Evolutionary conservation across 2,888 invertebrate genomes (phyloP).

Genomic region (Lasioglossum vierecki): DNA sequence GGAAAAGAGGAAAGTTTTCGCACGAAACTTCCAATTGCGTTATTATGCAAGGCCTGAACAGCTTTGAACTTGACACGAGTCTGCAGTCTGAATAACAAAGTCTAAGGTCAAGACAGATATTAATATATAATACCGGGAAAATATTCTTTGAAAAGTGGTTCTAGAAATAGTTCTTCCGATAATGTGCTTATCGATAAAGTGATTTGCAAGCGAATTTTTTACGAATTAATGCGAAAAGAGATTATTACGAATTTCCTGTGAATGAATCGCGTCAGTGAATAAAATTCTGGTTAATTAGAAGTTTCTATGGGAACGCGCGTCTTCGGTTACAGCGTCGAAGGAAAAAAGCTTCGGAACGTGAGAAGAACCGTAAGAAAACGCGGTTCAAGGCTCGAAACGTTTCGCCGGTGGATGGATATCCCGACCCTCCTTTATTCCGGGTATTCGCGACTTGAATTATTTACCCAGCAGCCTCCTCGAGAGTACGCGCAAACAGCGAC

Average conservation of each 20-base stretch:
- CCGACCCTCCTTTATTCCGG: conserved; percentile 56
- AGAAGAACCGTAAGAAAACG: conserved; percentile 33
- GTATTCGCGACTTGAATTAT: conserved; percentile 68
- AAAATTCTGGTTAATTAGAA: conserved; percentile 6
- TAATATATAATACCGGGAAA: background rate
- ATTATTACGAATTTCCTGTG: background rate
- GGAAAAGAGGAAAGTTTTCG: background rate
- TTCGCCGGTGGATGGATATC: conserved; percentile 45
- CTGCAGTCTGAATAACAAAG: background rate
- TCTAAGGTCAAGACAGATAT: background rate
- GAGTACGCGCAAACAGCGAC: conserved; percentile 56
- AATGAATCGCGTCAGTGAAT: background rate
- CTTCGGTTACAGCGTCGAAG: background rate
- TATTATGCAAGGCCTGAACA: background rate
- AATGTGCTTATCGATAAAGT: background rate
- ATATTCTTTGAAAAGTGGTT: background rate
- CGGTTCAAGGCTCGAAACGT: conserved; percentile 45
- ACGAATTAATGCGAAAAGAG: background rate
- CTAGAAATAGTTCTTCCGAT: background rate
- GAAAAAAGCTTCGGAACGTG: conserved; percentile 34
- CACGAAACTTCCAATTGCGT: background rate
- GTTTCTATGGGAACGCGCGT: background rate
- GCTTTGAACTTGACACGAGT: background rate
- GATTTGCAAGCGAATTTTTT: background rate
- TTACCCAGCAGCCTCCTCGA: conserved; percentile 50